Conservation (phyloP, 2,888 invertebrate species). For the Rhingia campestris region DNA sequence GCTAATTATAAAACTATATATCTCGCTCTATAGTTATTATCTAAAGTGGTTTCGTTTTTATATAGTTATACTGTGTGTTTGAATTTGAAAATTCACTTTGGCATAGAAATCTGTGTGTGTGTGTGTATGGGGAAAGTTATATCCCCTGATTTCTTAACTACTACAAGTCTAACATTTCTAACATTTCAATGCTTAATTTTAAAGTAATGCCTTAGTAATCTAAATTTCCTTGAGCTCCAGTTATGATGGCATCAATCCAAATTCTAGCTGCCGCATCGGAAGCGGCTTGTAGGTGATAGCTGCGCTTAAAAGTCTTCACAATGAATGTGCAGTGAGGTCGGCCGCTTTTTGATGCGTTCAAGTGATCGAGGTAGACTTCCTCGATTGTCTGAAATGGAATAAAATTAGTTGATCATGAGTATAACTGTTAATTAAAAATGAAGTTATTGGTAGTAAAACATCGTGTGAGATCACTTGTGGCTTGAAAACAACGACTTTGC, state of each 20-base stretch:
- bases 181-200: slow-evolving; percentile 30
- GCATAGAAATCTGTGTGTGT: slow-evolving; percentile 65
- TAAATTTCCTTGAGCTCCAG: slow-evolving; percentile 83
- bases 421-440: too few relatives aligned
- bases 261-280: slow-evolving; percentile 96
- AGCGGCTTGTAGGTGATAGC: slow-evolving; percentile 95
- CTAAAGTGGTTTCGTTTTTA: slow-evolving; percentile 36
- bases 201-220: slow-evolving; percentile 77
- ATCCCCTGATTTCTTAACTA: slow-evolving; percentile 51
- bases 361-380: slow-evolving; percentile 98
- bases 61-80: slow-evolving; percentile 60
- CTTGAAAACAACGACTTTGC: too few relatives aligned
- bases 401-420: not conserved
- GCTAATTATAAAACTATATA: slow-evolving; percentile 69
- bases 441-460: too few relatives aligned
- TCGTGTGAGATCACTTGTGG: too few relatives aligned
- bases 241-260: slow-evolving; percentile 91
- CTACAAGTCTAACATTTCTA: slow-evolving; percentile 37
- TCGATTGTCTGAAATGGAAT: slow-evolving; percentile 90
- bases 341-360: slow-evolving; percentile 95
- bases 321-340: slow-evolving; percentile 96
- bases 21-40: slow-evolving; percentile 53
- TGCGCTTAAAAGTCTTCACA: slow-evolving; percentile 94
- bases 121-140: slow-evolving; percentile 24
- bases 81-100: slow-evolving; percentile 73